A percentile compares a stretch with the other conserved stretches of the same genome.
phyloP scores from a whole-genome alignment of 2,797 vertebrate species.

The Rhynchotus rufescens region DNA sequence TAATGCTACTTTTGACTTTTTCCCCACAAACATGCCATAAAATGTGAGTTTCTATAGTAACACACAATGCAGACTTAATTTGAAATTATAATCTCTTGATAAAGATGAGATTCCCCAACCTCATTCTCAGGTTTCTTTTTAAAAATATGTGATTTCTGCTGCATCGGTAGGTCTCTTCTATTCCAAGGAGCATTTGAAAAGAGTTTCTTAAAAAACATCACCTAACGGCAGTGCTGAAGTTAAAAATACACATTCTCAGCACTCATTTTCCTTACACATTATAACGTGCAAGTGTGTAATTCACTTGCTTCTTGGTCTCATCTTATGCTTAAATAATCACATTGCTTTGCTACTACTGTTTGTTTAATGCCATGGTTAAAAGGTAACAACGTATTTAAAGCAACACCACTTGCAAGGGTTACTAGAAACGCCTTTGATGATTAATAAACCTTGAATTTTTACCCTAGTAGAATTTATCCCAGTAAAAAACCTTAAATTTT shows the following conservation, averaged over 20 bases:
- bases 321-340: neutral
- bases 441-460: neutral
- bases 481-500: neutral
- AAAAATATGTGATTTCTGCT: neutral
- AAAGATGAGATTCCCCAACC: conserved; percentile 23
- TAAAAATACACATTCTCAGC: neutral
- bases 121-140: neutral
- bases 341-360: neutral
- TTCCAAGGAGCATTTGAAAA: conserved; percentile 3
- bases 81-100: conserved; percentile 70
- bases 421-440: neutral
- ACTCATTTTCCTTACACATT: neutral
- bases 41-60: conserved; percentile 75
- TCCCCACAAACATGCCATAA: conserved; percentile 57
- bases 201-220: neutral
- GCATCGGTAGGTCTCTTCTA: neutral
- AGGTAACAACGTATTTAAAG: neutral
- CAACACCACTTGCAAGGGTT: neutral
- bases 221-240: neutral
- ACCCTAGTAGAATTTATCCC: neutral
- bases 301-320: neutral
- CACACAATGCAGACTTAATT: conserved; percentile 58
- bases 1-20: conserved; percentile 63
- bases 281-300: neutral
- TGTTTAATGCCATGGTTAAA: conserved; percentile 5